Evolutionary conservation across 2,888 invertebrate genomes (phyloP), one percentile per base, ranked within the genome.

Genomic region (Lordiphosa fenestrarum): DNA sequence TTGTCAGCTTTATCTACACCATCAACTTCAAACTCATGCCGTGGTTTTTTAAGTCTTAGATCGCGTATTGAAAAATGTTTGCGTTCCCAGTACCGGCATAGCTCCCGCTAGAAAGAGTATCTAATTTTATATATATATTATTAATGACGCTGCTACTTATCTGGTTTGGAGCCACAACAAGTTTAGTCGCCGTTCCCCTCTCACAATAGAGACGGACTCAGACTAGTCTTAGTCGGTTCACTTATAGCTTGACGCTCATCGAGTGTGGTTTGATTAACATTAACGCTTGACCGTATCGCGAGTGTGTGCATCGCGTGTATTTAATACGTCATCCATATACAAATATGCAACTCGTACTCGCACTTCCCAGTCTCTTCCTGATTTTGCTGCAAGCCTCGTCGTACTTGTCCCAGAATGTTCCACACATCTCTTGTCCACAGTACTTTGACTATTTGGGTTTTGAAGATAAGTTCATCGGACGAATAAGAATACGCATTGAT

Each of bases 361-460:
- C 38, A 38, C 51, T 57, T 33, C 10, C 49, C 6, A 13, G 41
- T 13, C 42, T 67, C 21, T 60, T 44, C 10, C n/a, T 66, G 13
- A 12, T 21, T 6, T 7, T 65, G 19, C n/a, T 66, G 46, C 46
- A 66, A 3, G 13, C 41, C 6, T 12, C 38, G 10, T 41, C 15
- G 10, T 30, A 44, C 9, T 15, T 46, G 2, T 64, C 53, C 4
- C 75, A 63, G 35, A 64, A 46, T 21, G 54, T 87, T 36, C 86
- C 86, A 0, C 46, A 40, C 5, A 63, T 85, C 0, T 60, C 71
- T 2, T 84, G 88, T 52, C 83, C 87, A 2, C 48, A 71, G 2
- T 74, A 75, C 41, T 86, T 86, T 23, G 52, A 81, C 53, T 86
- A 86, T 36, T 37, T 73, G 9, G 41, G 9, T 3, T 66, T 53